A percentile compares a stretch with the other conserved stretches of the same genome.
phyloP scores from a whole-genome alignment of 2,113 vertebrate genomes.

The Paradoxurus hermaphroditus region DNA sequence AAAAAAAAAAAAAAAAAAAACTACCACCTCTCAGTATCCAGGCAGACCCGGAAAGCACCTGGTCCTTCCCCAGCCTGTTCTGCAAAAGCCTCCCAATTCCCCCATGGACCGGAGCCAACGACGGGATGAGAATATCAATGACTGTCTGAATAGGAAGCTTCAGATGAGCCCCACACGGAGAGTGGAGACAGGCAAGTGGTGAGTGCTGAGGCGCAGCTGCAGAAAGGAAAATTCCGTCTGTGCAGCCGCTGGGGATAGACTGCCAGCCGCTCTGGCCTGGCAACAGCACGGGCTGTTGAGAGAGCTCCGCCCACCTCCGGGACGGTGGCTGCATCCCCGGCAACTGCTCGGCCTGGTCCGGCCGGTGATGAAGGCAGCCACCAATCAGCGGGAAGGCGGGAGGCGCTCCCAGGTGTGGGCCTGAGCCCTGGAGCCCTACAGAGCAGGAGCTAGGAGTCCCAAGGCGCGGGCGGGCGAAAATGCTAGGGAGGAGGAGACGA shows the following conservation, averaged over 20 bases:
- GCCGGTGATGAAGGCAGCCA: background rate
- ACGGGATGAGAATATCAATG: conserved; percentile 50
- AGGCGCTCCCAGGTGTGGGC: background rate
- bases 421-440: background rate
- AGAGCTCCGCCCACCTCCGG: conserved; percentile 46
- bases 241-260: background rate
- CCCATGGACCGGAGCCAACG: background rate
- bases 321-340: background rate
- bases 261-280: background rate
- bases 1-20: background rate
- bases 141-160: background rate
- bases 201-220: conserved; percentile 3
- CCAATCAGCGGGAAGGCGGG: background rate
- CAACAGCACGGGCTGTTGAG: background rate
- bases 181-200: conserved; percentile 1
- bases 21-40: background rate
- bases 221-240: conserved; percentile 69
- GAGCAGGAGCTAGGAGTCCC: background rate
- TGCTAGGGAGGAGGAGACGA: background rate
- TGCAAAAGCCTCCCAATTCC: background rate
- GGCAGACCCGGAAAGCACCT: background rate
- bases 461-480: background rate
- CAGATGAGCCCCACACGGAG: background rate
- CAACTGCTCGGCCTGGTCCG: background rate
- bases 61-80: background rate